Base-by-base conservation (phyloP, 2,113 vertebrate species). In the Podocnemis expansa region DNA sequence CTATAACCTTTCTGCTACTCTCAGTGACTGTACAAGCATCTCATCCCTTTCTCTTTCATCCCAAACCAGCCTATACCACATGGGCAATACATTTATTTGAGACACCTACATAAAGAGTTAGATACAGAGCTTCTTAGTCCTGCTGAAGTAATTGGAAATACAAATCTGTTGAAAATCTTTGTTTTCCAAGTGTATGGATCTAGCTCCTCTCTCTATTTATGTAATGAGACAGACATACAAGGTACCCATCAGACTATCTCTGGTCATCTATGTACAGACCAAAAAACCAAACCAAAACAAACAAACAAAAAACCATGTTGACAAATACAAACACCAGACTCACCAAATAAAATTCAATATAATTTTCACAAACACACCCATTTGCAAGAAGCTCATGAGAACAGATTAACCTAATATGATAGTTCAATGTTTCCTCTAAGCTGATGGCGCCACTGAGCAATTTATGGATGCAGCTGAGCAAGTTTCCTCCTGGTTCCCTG, bases 21-120 rank as follows among this genome's bases (percentile, higher is more conserved):
- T 51, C 10, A 51, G 6, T 51, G 49, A 13, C 11, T 14, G 11
- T 51, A 51, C 49, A 51, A 51, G 49, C 49, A 51, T 10, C 49
- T 51, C 49, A 51, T 14, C 11, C 49, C 49, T 51, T 51, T 51
- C 49, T 51, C 10, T 14, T 51, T 51, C 56, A 73, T 73, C 87
- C 63, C 43, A 83, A 76, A 6, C 8, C 63, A 91, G 38, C 52
- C 60, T 83, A 29, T 87, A 92, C 87, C 75, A 88, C 49, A 51
- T 51, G 49, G 6, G 49, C 14, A 13, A 13, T 51, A 51, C 49
- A 51, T 51, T 11, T 51, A 13, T 51, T 51, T 51, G 49, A 83
- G 88, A 81, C 70, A 51, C 24, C 52, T 96, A 11, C 84, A 93
- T 43, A 76, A 91, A 93, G 86, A 52, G 47, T 70, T 45, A 67